Conservation (phyloP, 2,113 vertebrate genomes). For the Choloepus hoffmanni region DNA sequence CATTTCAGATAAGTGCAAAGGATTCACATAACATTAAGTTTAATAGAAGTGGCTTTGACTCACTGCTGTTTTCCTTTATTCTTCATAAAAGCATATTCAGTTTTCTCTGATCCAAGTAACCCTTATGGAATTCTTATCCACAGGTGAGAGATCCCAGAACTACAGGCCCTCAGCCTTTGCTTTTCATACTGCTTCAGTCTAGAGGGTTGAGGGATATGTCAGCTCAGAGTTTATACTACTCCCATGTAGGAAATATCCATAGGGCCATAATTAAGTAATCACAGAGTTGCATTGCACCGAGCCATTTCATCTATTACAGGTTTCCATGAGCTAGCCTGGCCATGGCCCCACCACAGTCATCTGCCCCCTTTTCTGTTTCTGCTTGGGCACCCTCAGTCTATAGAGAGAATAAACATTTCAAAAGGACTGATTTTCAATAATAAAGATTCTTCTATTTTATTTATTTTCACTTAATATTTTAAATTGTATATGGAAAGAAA, state of each 20-base stretch:
- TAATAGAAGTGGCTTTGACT: not conserved
- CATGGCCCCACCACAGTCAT: not conserved
- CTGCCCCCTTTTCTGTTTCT: not conserved
- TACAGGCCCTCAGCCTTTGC: not conserved
- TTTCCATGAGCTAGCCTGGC: not conserved
- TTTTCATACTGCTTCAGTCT: not conserved
- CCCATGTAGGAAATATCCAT: not conserved
- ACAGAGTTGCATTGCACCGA: not conserved
- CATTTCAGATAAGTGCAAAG: not conserved
- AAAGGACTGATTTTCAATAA: not conserved
- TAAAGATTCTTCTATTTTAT: not conserved
- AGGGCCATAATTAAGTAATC: not conserved
- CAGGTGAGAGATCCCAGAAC: not conserved
- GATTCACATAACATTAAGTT: not conserved
- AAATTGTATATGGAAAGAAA: not conserved
- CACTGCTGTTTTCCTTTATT: not conserved
- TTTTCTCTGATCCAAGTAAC: not conserved
- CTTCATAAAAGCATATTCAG: not conserved
- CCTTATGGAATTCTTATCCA: not conserved
- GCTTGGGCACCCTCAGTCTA: not conserved
- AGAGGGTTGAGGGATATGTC: not conserved
- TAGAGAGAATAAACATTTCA: not conserved
- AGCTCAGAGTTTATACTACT: not conserved
- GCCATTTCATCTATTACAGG: not conserved
- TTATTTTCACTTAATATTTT: not conserved